These are phyloP conservation scores for Siphamia tubifer DNA, from an alignment of 2,113 vertebrate genomes.

Conservation along the genomic window DNA sequence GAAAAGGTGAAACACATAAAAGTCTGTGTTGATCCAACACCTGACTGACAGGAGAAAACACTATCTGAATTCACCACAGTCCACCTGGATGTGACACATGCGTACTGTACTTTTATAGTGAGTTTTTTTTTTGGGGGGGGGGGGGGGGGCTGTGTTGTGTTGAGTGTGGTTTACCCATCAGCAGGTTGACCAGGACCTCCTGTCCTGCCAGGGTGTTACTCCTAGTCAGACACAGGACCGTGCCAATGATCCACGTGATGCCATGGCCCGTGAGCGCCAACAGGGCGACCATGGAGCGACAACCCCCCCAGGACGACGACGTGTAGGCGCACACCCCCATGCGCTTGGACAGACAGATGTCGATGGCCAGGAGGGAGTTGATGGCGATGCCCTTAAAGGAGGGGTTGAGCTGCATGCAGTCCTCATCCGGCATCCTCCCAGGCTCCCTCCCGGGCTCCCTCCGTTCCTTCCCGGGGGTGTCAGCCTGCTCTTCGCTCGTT, in stretches of 20 bases:
- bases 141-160: background rate
- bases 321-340: constrained; percentile 90
- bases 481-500: constrained; percentile 59
- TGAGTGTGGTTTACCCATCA: constrained; percentile 87
- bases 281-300: constrained; percentile 91
- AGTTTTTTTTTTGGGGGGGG: too few relatives aligned
- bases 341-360: constrained; percentile 94
- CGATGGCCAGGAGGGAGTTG: constrained; percentile 93
- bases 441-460: constrained; percentile 84
- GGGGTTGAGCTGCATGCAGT: constrained; percentile 98
- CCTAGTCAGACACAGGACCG: constrained; percentile 90
- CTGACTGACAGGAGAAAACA: too few relatives aligned
- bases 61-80: too few relatives aligned
- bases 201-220: constrained; percentile 94
- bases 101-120: too few relatives aligned
- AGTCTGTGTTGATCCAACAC: too few relatives aligned
- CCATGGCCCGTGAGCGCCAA: constrained; percentile 93
- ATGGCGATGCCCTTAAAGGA: constrained; percentile 94
- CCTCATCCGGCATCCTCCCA: constrained; percentile 88
- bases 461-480: constrained; percentile 81
- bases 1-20: too few relatives aligned
- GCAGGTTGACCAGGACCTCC: constrained; percentile 95
- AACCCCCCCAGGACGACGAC: constrained; percentile 89
- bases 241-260: constrained; percentile 92
- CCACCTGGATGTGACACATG: too few relatives aligned